Base-by-base conservation (phyloP, 2,797 vertebrate species). In the Ispidina lecontei region DNA sequence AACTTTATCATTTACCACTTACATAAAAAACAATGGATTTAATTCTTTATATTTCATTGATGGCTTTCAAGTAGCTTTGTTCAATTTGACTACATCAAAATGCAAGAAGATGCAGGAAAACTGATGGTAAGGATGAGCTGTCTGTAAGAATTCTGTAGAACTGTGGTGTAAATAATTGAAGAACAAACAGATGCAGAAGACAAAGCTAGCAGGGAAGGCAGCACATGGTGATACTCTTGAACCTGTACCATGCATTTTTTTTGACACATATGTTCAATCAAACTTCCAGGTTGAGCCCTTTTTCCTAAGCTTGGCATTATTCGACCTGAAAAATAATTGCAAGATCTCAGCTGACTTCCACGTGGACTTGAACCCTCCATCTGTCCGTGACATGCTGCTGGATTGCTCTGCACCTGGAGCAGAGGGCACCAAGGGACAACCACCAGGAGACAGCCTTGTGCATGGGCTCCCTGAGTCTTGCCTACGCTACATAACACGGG, bases 301-400 rank as follows among this genome's bases (percentile, higher is more conserved):
- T 97, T 99, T 99, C 96, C 97, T 99, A 91, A 99, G 97, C 97
- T 98, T 99, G 35, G 98, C 99, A 0, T 97, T 99, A 81, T 99
- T 99, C 10, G 99, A 99, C 84, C 95, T 99, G 71, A 98, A 97
- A 92, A 99, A 98, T 95, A 99, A 98, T 75, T 99, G 99, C 95
- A 99, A 99, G 97, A 98, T 99, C 97, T 99, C 99, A 0, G 98
- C 98, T 9, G 99, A 99, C 96, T 99, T 99, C 97, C 99, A 99
- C 0, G 96, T 99, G 75, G 99, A 99, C 95, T 94, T 99, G 89
- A 99, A 99, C 93, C 98, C 98, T 4, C 91, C 97, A 0, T 97
- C 97, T 10, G 98, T 99, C 18, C 98, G 98, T 56, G 99, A 99
- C 68, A 98, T 99, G 99, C 97, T 99, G 86, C 96, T 87, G 7